Evolutionary conservation across 2,113 vertebrate genomes (phyloP), one percentile per base, ranked within the genome.

Genomic region (Menura novaehollandiae): DNA sequence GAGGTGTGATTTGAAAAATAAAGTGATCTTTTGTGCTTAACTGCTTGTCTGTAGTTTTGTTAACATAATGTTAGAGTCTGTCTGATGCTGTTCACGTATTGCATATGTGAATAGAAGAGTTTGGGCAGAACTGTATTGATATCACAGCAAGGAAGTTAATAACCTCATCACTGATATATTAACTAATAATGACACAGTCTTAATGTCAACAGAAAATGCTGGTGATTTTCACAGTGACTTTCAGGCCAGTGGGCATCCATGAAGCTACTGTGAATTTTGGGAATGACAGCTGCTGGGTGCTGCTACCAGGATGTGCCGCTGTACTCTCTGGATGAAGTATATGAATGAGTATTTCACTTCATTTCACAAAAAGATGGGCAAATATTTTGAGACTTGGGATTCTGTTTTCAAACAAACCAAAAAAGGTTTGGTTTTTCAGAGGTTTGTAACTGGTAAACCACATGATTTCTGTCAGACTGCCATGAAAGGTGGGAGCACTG

Each of bases 1-100:
- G 43, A 81, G 87, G 51, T 95, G 79, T 82, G 32, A 86, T 84
- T 94, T 91, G 83, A 91, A 90, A 93, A 97, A 95, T 97, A 95
- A 96, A 96, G 85, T 88, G 56, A 94, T 95, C 51, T 94, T 97
- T 95, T 95, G 76, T 85, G 89, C 62, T 96, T 89, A 72, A 91
- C 62, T 76, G 59, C 59, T 85, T 89, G 55, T 92, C 52, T 85
- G 41, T 58, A 44, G 9, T 83, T 86, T 77, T 94, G 5, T 94
- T 94, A 69, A 47, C 81, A 28, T 77, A 59, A 49, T 22, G 28
- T 44, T 52, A 56, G 46, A 80, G 33, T 11, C 35, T 58, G 18
- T 60, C 67, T 62, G 49, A 28, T 71, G 55, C 51, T 91, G 55
- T 35, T 81, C 13, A 26, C 7, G 2, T 62, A 22, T 19, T 74